Base-by-base conservation (phyloP, 2,888 invertebrate genomes). In the Agrotis ipsilon region DNA sequence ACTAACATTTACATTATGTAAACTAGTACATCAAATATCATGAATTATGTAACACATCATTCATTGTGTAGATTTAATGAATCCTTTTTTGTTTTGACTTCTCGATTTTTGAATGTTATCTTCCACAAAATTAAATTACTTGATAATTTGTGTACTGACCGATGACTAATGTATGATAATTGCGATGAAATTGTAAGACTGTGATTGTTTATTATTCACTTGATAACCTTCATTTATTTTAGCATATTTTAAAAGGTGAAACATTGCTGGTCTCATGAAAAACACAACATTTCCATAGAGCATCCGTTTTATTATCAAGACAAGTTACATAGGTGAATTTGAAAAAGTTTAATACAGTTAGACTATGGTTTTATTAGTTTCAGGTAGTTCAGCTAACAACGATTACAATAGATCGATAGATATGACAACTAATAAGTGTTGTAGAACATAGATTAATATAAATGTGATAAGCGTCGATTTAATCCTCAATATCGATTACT, bases 381-480 rank as follows among this genome's bases (percentile, higher is more conserved):
- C 57, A 61, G 24, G 45, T 60, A 76, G 43, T 21, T 24, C 11
- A 54, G 32, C 32, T 75, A 43, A 61, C 57, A 48, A 39, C 48
- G 52, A 65, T 55, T 51, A 57, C 32, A 24, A 65, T 7, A 46
- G 57, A 75, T 77, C 68, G 19, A 72, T 78, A 77, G 78, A 81
- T 79, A 68, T 45, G 18, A 52, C 27, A 24, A 54, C 39, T 48
- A 24, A 55, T 63, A 54, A 48, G 61, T 65, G 49, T 39, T 59
- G 49, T 55, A 62, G 13, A 57, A 49, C 46, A 62, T 65, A 65
- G 48, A 81, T 76, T 68, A 63, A 54, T 60, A 5, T 11, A 63
- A 32, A 60, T n/a, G n/a, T 65, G 78, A 79, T 77, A 77, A 79
- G 81, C 27, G 39, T 51, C 45, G 61, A 68, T 76, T 27, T 55